Evolutionary conservation across 2,888 invertebrate genomes (phyloP), one percentile per base, ranked within the genome.

Genomic region (Opisthograptis luteolata): DNA sequence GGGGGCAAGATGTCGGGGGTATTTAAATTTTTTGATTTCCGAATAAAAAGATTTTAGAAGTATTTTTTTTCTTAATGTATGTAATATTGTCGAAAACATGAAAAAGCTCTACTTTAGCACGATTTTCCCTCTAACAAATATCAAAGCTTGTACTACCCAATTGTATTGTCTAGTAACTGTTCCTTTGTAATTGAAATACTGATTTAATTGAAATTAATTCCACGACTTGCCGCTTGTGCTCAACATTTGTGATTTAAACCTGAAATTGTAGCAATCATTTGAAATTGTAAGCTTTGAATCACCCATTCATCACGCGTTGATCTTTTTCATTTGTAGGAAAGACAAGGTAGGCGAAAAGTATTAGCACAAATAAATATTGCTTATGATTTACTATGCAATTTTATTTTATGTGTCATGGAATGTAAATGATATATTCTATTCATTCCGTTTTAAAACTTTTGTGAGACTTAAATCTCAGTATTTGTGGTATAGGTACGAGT

Each of bases 211-310:
- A 64, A 76, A 79, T 76, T 63, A 60, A 81, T 78, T 73, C 73
- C 78, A 77, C 76, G 75, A 76, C 63, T 73, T 70, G 67, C 61
- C 60, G 52, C 66, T 54, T 62, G 58, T 60, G 50, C 57, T 56
- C 54, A 64, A 63, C 69, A 76, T 83, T 79, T 84, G 63, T 81
- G 85, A 85, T 83, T 83, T 76, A 83, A 84, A 71, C 68, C 62
- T 66, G 60, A 74, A 76, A 81, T 78, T 71, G 76, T 69, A 62
- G 63, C 62, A 64, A 71, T 70, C 70, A 76, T 82, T 80, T 82
- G 64, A 81, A 84, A 84, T 83, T 83, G 62, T 76, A 82, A 83
- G 70, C 69, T 64, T 66, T 67, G 67, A 64, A 75, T 73, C 66
- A 64, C 53, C 64, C 68, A 78, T 83, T 81, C 67, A 77, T 79